phyloP scores from a whole-genome alignment of 2,797 vertebrate genomes.

The Crocodylus rhombifer region DNA sequence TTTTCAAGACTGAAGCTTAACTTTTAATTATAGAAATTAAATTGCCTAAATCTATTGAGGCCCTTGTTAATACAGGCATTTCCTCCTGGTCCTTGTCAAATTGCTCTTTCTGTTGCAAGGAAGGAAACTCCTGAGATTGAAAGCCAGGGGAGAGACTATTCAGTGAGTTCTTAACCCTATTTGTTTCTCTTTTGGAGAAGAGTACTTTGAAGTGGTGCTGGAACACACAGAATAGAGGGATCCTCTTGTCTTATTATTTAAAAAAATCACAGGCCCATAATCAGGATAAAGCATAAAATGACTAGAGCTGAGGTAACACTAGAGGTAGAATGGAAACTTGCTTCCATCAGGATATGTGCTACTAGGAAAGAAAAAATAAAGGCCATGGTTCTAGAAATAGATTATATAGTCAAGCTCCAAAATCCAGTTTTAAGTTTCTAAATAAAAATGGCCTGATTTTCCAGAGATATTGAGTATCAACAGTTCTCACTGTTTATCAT shows the following conservation, averaged over 20 bases:
- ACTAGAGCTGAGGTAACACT: background rate
- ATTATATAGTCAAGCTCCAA: background rate
- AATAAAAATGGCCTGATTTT: background rate
- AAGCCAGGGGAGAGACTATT: background rate
- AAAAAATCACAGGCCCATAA: background rate
- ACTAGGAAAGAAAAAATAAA: background rate
- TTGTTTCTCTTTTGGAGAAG: background rate
- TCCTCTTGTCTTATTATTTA: background rate
- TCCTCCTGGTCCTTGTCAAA: background rate
- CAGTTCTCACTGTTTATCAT: background rate
- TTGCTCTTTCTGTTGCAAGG: background rate
- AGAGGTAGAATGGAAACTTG: background rate
- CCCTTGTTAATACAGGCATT: no score
- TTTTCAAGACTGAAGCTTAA: background rate
- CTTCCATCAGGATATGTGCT: background rate
- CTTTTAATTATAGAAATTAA: no score
- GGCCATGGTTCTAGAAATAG: background rate
- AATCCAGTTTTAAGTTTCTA: background rate
- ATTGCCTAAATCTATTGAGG: no score
- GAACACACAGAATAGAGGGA: background rate
- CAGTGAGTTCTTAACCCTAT: background rate
- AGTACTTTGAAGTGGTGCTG: background rate
- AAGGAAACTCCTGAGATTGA: rapidly evolving
- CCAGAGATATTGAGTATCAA: background rate
- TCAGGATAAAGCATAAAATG: background rate